phyloP scores from a whole-genome alignment of 2,888 invertebrate species.

The Drosophila multiciliata region DNA sequence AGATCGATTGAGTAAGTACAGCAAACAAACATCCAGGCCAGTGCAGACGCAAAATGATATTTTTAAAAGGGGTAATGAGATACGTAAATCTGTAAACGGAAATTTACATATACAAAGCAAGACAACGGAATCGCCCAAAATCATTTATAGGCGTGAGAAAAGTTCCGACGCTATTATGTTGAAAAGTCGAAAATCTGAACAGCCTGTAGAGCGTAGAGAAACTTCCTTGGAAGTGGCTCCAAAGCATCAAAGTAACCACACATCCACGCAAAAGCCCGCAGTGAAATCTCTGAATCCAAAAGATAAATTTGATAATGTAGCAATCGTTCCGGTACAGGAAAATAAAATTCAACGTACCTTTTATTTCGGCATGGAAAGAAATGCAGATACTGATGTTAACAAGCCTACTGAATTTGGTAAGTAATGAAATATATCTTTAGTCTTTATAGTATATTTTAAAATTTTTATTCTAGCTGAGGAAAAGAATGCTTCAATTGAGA shows the following conservation, averaged over 20 bases:
- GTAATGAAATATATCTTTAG: not conserved
- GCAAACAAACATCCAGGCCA: slow-evolving; percentile 14
- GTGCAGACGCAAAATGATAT: slow-evolving; percentile 11
- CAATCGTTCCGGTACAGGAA: slow-evolving; percentile 8
- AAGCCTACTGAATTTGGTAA: slow-evolving; percentile 18
- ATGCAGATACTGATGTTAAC: slow-evolving; percentile 10
- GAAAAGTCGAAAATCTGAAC: slow-evolving; percentile 40
- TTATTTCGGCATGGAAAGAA: slow-evolving; percentile 93
- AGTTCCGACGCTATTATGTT: slow-evolving; percentile 71
- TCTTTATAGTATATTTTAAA: not conserved
- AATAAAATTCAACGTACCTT: slow-evolving; percentile 86
- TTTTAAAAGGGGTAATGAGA: slow-evolving; percentile 31
- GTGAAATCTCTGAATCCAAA: slow-evolving; percentile 9
- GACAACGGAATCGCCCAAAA: slow-evolving; percentile 7
- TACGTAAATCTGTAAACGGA: slow-evolving; percentile 42
- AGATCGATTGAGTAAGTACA: slow-evolving; percentile 86
- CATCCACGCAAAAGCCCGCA: slow-evolving; percentile 1
- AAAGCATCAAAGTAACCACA: not conserved
- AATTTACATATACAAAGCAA: slow-evolving; percentile 18
- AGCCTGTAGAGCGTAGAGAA: slow-evolving; percentile 13
- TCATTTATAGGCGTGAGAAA: slow-evolving; percentile 66
- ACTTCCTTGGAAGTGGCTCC: not conserved
- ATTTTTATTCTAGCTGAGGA: slow-evolving; percentile 27
- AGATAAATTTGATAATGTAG: slow-evolving; percentile 20
- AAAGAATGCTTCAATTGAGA: slow-evolving; percentile 14